These are phyloP conservation scores for Drosophila meridiana DNA, from an alignment of 2,888 invertebrate genomes.

Conservation along the genomic window DNA sequence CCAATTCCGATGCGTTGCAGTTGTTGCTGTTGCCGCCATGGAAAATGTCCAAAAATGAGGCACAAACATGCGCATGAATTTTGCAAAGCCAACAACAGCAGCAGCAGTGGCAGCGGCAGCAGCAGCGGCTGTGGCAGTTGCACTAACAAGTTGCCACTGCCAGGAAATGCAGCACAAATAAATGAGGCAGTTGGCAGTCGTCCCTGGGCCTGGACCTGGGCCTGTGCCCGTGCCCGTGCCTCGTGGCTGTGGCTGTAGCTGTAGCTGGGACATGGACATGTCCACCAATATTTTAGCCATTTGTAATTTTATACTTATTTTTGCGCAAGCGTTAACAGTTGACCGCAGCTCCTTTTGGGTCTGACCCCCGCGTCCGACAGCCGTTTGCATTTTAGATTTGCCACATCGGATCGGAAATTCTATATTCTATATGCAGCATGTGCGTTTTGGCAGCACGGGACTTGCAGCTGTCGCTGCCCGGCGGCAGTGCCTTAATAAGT, in stretches of 20 bases:
- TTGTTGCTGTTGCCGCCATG: constrained; percentile 42
- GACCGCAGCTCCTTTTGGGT: constrained; percentile 32
- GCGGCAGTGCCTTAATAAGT: constrained; percentile 31
- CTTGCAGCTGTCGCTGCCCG: constrained; percentile 54
- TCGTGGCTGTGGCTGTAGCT: not conserved
- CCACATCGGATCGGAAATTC: constrained; percentile 54
- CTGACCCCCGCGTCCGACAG: constrained; percentile 26
- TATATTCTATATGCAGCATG: constrained; percentile 47
- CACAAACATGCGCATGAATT: constrained; percentile 83
- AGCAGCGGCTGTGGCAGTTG: constrained; percentile 29
- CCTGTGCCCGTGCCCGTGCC: not conserved
- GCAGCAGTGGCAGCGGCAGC: constrained; percentile 36
- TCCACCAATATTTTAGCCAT: constrained; percentile 72
- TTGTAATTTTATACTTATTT: constrained; percentile 75
- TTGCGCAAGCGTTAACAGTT: constrained; percentile 31
- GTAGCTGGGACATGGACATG: constrained; percentile 39
- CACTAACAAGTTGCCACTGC: constrained; percentile 66
- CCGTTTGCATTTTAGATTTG: constrained; percentile 61
- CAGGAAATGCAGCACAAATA: constrained; percentile 64
- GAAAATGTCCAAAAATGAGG: constrained; percentile 76
- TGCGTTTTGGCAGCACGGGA: constrained; percentile 37
- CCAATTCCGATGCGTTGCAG: constrained; percentile 55
- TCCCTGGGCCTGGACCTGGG: constrained; percentile 37
- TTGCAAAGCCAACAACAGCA: constrained; percentile 52
- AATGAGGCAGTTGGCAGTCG: constrained; percentile 66